phyloP scores from a whole-genome alignment of 2,888 invertebrate species.

The Tenthredo livida region DNA sequence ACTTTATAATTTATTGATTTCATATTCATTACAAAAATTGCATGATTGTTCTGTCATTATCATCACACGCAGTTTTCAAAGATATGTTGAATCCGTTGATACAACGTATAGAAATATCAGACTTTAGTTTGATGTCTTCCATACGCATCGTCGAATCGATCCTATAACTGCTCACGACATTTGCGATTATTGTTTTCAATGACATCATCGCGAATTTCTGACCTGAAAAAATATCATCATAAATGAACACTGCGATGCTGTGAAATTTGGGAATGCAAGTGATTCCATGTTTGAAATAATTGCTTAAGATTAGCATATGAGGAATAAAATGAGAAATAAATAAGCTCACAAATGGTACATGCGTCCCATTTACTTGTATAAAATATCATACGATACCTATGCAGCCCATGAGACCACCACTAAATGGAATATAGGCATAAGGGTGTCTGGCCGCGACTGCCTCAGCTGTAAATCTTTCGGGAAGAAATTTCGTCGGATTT shows the following conservation, averaged over 20 bases:
- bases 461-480: conserved; percentile 64
- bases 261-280: not conserved
- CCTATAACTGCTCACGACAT: conserved; percentile 19
- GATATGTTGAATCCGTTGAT: conserved; percentile 60
- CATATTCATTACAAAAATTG: not conserved
- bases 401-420: conserved; percentile 60
- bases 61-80: conserved; percentile 42
- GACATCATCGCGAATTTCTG: conserved; percentile 23
- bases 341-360: too few relatives aligned
- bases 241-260: not conserved
- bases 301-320: too few relatives aligned
- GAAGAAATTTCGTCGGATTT: conserved; percentile 64
- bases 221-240: not conserved
- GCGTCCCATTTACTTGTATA: not conserved
- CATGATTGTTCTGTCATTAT: not conserved
- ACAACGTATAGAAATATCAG: conserved; percentile 61
- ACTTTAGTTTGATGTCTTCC: conserved; percentile 57
- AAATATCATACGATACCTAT: conserved; percentile 49
- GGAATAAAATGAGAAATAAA: not conserved
- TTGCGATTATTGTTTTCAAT: conserved; percentile 24
- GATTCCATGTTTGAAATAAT: not conserved
- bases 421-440: conserved; percentile 62
- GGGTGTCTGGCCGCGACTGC: conserved; percentile 61
- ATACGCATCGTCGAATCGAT: conserved; percentile 41
- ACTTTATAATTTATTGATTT: not conserved